These are phyloP conservation scores for Pectinophora gossypiella DNA, from an alignment of 1,140 invertebrate genomes.

Conservation along the genomic window DNA sequence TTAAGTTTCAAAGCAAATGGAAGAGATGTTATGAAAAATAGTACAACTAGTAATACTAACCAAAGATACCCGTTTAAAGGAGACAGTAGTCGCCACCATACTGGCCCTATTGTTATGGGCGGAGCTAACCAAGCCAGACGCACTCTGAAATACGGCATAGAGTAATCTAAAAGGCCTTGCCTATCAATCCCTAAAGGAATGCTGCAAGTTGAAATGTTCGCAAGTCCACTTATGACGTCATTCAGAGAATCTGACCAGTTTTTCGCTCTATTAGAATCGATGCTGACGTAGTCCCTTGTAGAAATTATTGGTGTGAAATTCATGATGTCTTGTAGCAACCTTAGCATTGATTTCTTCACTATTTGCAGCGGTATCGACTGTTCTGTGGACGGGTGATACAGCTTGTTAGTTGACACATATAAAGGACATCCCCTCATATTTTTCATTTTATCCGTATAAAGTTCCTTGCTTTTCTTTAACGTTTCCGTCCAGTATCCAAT, in stretches of 20 bases:
- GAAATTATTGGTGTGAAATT: constrained; percentile 46
- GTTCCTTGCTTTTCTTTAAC: constrained; percentile 9
- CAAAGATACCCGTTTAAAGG: constrained; percentile 53
- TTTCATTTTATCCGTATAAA: constrained; percentile 46
- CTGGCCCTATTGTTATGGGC: constrained; percentile 29
- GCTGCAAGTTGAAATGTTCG: constrained; percentile 49
- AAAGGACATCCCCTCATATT: constrained; percentile 50
- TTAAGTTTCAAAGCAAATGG: constrained; percentile 34
- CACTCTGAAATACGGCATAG: constrained; percentile 46
- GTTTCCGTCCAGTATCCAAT: constrained; percentile 30
- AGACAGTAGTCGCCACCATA: constrained; percentile 42
- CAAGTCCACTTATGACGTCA: constrained; percentile 38
- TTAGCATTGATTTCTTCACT: constrained; percentile 37
- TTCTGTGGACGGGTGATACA: constrained; percentile 40
- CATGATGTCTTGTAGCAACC: constrained; percentile 33
- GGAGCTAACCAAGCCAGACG: constrained; percentile 47
- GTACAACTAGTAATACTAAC: constrained; percentile 38
- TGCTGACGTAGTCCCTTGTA: constrained; percentile 38
- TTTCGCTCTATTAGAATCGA: constrained; percentile 42
- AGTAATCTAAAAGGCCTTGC: constrained; percentile 38
- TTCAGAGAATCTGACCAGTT: constrained; percentile 51
- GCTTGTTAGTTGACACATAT: constrained; percentile 51
- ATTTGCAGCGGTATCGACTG: constrained; percentile 42
- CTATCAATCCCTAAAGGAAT: constrained; percentile 42
- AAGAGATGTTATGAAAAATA: constrained; percentile 37